Base-by-base conservation (phyloP, 2,113 vertebrate genomes). In the Tragelaphus imberbis region DNA sequence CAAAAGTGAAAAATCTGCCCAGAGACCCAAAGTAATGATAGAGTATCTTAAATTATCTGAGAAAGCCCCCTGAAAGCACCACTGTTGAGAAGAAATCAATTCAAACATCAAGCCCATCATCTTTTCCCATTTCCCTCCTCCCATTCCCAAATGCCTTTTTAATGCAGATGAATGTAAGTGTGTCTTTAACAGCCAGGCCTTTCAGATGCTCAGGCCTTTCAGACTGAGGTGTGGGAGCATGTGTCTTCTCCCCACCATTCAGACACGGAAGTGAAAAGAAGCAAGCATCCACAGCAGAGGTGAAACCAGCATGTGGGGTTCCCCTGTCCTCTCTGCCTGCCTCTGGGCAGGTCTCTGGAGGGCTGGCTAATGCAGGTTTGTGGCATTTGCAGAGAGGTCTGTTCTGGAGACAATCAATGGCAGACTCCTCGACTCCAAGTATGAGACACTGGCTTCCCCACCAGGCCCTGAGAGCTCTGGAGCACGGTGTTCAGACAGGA, bases 401-500 rank as follows among this genome's bases (percentile, higher is more conserved):
- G 36, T 91, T 94, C 97, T 98, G 97, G 98, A 98, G 98, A 98
- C 99, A 99, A 99, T 99, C 99, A 97, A 98, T 98, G 98, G 19
- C 85, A 98, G 98, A 81, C 96, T 98, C 97, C 98, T 19, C 49
- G 97, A 97, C 98, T 98, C 98, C 97, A 82, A 96, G 92, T 95
- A 97, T 91, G 97, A 98, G 98, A 27, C 0, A 23, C 86, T 84
- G 97, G 97, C 94, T 95, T 89, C 68, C 63, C 95, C 25, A 19
- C 61, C 55, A 36, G 63, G 95, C 88, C 96, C 89, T 65, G 65
- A 86, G 93, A 90, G 25, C 51, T 88, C 93, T 13, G 7, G 59
- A 44, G 63, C 80, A 14, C 28, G 10, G 49, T 81, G 33, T 84
- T 33, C 91, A 82, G 75, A 61, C 59, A 95, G 15, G 92, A 93